Evolutionary conservation across 2,797 vertebrate genomes (phyloP).

Genomic region (Amblyraja radiata): DNA sequence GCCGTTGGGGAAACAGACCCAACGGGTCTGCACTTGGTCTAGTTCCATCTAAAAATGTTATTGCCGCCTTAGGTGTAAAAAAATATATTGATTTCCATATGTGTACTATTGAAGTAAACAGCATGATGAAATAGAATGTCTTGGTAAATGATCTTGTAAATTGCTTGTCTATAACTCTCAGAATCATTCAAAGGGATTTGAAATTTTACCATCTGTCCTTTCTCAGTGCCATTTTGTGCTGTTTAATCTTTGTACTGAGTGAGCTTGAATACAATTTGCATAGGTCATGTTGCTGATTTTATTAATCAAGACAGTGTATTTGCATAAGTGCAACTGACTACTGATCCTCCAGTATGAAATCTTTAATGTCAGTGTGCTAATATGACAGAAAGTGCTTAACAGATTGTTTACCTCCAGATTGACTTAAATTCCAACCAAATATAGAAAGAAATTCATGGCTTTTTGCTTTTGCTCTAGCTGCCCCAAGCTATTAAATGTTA

Average conservation of each 20-base stretch:
- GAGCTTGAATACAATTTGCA: not conserved
- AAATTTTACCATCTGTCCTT: not conserved
- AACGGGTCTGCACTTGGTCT: no score
- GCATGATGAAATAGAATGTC: no score
- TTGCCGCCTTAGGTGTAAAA: no score
- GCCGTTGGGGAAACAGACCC: no score
- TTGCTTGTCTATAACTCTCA: not conserved
- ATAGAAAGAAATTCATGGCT: not conserved
- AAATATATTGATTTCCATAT: no score
- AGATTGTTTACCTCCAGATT: constrained; percentile 17
- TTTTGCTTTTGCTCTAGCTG: not conserved
- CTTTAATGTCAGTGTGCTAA: not conserved
- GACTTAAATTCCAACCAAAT: not conserved
- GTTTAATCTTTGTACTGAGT: not conserved
- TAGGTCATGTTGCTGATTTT: not conserved
- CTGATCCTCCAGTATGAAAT: constrained; percentile 6
- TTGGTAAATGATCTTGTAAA: not conserved
- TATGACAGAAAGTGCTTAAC: not conserved
- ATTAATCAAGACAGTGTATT: not conserved
- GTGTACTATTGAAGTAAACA: no score
- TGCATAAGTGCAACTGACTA: constrained; percentile 14
- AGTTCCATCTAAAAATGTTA: no score
- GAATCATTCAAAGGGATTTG: not conserved
- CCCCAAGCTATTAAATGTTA: not conserved
- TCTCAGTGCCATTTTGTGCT: not conserved